phyloP scores from a whole-genome alignment of 2,113 vertebrate species.

The Colistium nudipinnis region DNA sequence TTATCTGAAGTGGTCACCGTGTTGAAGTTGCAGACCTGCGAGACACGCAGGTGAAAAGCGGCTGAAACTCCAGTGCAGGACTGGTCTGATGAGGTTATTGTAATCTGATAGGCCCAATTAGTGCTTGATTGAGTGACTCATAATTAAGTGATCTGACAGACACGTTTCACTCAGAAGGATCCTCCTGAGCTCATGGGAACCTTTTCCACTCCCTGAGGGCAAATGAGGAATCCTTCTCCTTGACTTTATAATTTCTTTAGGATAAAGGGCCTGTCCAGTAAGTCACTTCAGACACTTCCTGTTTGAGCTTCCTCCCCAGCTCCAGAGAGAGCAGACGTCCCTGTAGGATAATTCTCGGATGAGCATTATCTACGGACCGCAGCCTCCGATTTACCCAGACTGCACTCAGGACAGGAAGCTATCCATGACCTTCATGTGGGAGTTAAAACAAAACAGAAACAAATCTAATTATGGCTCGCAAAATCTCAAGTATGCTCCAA shows the following conservation, averaged over 20 bases:
- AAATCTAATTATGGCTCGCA: slow-evolving; percentile 61
- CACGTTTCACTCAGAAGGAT: slow-evolving; percentile 7
- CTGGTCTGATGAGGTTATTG: slow-evolving; percentile 56
- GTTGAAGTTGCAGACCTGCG: slow-evolving; percentile 39
- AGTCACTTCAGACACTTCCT: slow-evolving; percentile 61
- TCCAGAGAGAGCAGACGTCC: slow-evolving; percentile 53
- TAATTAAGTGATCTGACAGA: slow-evolving; percentile 53
- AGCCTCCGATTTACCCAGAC: slow-evolving; percentile 58
- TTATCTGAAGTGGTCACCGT: not conserved
- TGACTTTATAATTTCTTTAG: slow-evolving; percentile 26
- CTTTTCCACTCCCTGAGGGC: no score
- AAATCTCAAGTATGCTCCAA: slow-evolving; percentile 62
- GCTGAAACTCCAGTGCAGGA: slow-evolving; percentile 16
- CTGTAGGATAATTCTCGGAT: slow-evolving; percentile 70
- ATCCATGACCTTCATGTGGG: slow-evolving; percentile 60
- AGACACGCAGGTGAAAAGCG: slow-evolving; percentile 47
- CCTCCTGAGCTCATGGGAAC: not conserved
- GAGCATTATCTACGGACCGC: slow-evolving; percentile 71
- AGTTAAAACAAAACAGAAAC: slow-evolving; percentile 49
- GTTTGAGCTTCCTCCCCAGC: slow-evolving; percentile 62
- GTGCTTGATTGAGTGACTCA: slow-evolving; percentile 51
- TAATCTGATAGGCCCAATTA: slow-evolving; percentile 66
- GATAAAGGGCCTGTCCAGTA: slow-evolving; percentile 41
- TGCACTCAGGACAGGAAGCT: slow-evolving; percentile 69
- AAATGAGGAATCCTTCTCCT: slow-evolving; percentile 21